phyloP scores from a whole-genome alignment of 2,888 invertebrate species.

The Pachycephus smyrnensis region DNA sequence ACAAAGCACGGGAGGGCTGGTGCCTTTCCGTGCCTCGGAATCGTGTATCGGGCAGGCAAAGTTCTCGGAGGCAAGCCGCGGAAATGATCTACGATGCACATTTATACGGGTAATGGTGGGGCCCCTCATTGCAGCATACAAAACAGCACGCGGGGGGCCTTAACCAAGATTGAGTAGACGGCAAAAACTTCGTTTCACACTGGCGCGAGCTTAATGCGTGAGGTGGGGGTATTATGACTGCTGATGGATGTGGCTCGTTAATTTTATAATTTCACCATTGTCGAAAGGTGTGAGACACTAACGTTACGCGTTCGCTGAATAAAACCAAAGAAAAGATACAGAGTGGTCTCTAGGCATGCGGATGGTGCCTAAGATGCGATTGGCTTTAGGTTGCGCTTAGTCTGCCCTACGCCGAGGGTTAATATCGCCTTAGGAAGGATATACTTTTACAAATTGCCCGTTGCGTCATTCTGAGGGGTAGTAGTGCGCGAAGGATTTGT shows the following conservation, averaged over 20 bases:
- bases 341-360: neutral
- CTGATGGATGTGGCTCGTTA: constrained; percentile 58
- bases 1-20: neutral
- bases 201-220: constrained; percentile 41
- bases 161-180: constrained; percentile 51
- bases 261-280: constrained; percentile 54
- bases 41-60: constrained; percentile 9
- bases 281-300: constrained; percentile 17
- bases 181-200: constrained; percentile 43
- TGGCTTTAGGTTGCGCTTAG: constrained; percentile 27
- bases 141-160: constrained; percentile 25
- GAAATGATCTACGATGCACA: constrained; percentile 21
- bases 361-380: constrained; percentile 24
- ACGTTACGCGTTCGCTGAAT: constrained; percentile 13
- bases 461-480: constrained; percentile 25
- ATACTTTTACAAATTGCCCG: constrained; percentile 65
- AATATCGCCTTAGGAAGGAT: constrained; percentile 55
- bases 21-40: neutral
- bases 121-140: constrained; percentile 33
- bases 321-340: constrained; percentile 5
- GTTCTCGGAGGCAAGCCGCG: constrained; percentile 11
- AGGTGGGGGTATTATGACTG: constrained; percentile 37
- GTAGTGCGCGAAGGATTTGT: constrained; percentile 57
- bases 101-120: constrained; percentile 32
- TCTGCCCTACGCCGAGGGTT: constrained; percentile 35